phyloP scores from a whole-genome alignment of 2,113 vertebrate genomes.

The Muntiacus reevesi region DNA sequence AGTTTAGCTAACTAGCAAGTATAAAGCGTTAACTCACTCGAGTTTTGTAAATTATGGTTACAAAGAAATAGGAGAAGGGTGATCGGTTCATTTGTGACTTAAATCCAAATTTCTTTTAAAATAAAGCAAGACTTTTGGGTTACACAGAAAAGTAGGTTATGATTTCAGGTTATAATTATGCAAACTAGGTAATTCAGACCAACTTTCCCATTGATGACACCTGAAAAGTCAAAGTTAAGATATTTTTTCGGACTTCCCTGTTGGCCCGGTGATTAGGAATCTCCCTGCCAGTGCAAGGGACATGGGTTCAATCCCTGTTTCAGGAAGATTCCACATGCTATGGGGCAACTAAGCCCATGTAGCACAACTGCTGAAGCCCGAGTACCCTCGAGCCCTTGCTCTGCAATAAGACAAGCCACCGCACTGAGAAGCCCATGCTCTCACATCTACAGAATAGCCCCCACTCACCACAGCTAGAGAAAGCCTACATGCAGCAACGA shows the following conservation, averaged over 20 bases:
- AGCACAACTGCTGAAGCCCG: neutral
- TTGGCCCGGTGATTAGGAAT: neutral
- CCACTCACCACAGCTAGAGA: neutral
- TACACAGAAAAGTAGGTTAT: neutral
- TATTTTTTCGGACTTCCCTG: neutral
- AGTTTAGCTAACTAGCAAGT: neutral
- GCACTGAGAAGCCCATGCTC: neutral
- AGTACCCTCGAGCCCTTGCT: neutral
- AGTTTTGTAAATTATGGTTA: neutral
- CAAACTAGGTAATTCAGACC: neutral
- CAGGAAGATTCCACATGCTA: neutral
- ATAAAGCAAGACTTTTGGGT: neutral
- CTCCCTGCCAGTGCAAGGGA: neutral
- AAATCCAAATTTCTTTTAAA: neutral
- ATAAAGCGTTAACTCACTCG: neutral
- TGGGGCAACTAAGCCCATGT: neutral
- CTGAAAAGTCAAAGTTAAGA: neutral
- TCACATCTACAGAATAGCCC: neutral
- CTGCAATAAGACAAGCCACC: neutral
- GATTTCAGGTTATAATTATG: neutral
- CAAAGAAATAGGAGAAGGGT: neutral
- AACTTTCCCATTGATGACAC: neutral
- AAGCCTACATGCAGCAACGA: neutral
- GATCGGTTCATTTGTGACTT: neutral
- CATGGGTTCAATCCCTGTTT: neutral